These are phyloP conservation scores for Muscicapa comitata DNA, from an alignment of 2,797 vertebrate genomes.

Conservation along the genomic window DNA sequence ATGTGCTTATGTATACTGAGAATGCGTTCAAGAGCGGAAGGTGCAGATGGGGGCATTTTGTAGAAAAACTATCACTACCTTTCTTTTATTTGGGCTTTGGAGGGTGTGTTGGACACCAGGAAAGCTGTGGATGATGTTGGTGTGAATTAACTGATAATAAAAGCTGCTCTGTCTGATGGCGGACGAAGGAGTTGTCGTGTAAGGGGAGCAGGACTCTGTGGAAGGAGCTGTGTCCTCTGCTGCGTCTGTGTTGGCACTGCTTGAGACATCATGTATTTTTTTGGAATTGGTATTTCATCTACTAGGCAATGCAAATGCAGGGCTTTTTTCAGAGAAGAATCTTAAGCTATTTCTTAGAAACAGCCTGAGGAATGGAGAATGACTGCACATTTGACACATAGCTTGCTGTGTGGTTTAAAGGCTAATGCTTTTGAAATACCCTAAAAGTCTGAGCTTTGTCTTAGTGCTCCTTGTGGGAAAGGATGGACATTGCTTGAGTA, in stretches of 20 bases:
- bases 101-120: fast-evolving
- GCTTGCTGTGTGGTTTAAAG: background rate
- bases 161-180: background rate
- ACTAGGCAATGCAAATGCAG: background rate
- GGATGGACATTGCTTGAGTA: background rate
- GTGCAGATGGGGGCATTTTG: background rate
- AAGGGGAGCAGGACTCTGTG: background rate
- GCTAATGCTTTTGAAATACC: background rate
- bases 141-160: background rate
- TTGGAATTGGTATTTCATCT: background rate
- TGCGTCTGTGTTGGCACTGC: background rate
- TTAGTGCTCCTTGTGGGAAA: background rate
- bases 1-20: background rate
- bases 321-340: background rate
- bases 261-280: fast-evolving
- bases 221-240: background rate
- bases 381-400: background rate
- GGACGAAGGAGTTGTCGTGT: background rate
- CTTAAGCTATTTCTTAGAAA: background rate
- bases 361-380: background rate
- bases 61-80: background rate
- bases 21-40: background rate
- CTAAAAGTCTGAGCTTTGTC: background rate
- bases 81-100: background rate
- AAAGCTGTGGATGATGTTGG: background rate